Conservation (phyloP, 2,888 invertebrate species). For the Eulithis testata region DNA sequence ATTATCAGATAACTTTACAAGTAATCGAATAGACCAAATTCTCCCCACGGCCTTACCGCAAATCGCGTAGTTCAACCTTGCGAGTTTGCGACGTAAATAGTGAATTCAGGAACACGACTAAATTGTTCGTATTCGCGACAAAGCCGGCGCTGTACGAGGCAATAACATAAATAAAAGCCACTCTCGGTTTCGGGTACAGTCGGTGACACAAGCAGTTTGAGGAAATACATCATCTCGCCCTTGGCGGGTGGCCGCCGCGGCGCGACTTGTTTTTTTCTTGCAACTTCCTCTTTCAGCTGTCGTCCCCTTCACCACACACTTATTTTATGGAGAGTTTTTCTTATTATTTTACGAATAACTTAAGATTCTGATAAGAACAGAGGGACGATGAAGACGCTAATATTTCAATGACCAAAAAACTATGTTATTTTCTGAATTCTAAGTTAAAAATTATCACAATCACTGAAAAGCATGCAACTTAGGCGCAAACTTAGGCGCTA, state of each 20-base stretch:
- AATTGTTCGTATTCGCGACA: conserved; percentile 27
- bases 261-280: too few species aligned
- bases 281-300: too few species aligned
- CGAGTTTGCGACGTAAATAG: conserved; percentile 19
- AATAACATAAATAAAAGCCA: conserved; percentile 26
- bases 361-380: too few species aligned
- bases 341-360: too few species aligned
- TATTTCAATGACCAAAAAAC: too few species aligned
- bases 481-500: neutral
- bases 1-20: neutral
- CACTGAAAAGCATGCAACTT: neutral
- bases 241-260: too few species aligned
- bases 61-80: conserved; percentile 17
- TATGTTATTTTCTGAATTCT: too few species aligned
- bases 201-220: conserved; percentile 7
- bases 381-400: too few species aligned
- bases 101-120: conserved; percentile 20
- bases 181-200: conserved; percentile 20
- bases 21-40: conserved; percentile 2
- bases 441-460: too few species aligned
- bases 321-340: too few species aligned
- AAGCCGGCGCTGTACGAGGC: conserved; percentile 16
- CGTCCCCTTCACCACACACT: too few species aligned
- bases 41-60: conserved; percentile 6
- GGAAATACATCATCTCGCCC: too few species aligned